A percentile compares a stretch with the other conserved stretches of the same genome.
Conservation (phyloP, 2,888 invertebrate genomes). For the Sinohyriopsis cumingii region DNA sequence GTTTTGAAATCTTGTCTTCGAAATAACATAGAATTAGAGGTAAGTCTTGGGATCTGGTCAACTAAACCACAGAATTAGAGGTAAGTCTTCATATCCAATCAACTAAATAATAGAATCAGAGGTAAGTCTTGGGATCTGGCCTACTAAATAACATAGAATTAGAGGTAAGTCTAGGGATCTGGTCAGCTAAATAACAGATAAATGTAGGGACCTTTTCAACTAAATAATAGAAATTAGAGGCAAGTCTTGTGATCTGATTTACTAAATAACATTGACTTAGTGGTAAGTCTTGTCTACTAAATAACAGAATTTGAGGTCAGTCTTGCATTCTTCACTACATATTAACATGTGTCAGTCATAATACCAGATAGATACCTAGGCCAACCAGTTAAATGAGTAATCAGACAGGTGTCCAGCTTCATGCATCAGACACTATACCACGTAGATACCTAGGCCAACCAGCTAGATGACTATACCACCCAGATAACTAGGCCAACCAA, state of each 20-base stretch:
- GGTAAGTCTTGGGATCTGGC: slow-evolving; percentile 41
- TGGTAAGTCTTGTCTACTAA: slow-evolving; percentile 47
- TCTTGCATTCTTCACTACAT: not conserved
- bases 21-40: not conserved
- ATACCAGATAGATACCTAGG: too few relatives aligned
- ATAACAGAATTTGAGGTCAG: not conserved
- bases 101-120: slow-evolving; percentile 51
- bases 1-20: not conserved
- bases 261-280: slow-evolving; percentile 47
- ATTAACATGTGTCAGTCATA: too few relatives aligned
- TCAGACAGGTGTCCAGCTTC: too few relatives aligned
- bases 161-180: not conserved
- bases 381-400: too few relatives aligned
- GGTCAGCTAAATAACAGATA: too few relatives aligned
- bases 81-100: not conserved
- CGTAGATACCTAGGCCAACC: too few relatives aligned
- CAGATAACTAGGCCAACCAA: too few relatives aligned
- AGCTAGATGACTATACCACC: too few relatives aligned
- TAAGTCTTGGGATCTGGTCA: not conserved
- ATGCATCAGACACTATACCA: too few relatives aligned
- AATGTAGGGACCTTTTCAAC: not conserved
- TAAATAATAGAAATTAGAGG: too few relatives aligned
- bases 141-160: not conserved
- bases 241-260: too few relatives aligned
- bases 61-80: too few relatives aligned